Base-by-base conservation (phyloP, 2,888 invertebrate species). In the Auanema sp. region DNA sequence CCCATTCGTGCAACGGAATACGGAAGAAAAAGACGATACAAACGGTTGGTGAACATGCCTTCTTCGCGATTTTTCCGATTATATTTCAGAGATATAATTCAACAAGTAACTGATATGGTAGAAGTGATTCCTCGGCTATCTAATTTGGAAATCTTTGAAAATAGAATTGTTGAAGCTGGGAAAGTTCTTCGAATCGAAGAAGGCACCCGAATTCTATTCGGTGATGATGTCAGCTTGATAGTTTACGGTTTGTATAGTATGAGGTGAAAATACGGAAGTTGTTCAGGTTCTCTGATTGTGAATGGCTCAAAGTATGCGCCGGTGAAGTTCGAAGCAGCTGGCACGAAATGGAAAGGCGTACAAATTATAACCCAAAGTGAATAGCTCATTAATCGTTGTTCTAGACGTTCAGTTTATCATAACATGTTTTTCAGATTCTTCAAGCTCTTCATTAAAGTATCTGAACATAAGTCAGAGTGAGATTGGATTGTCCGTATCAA, bases 381-480 rank as follows among this genome's bases (percentile, higher is more conserved):
- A 52, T 21, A 23, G 18, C 16, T 23, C 21, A 16, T 10, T 50
- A 16, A 50, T 50, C 50, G 16, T 50, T 16, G 18, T 52, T 52
- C 52, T 8, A 52, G 4, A 8, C 2, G 18, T 52, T 52, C 52
- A 18, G n/a, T n/a, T 50, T 50, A n/a, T 16, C 6, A 6, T 23
- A 52, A 18, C 18, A 14, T 18, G 62, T 14, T 62, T 51, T 6
- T 54, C 63, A 11, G 64, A 59, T 8, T 50, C 65, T 2, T 24
- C 10, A 8, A 57, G 44, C 10, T 60, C 60, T 0, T 42, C 49
- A 4, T 57, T 69, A 12, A 43, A 40, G n/a, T 54, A 65, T 44
- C 58, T 64, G 33, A 69, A 67, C 8, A 67, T 72, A 21, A 58
- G 52, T 50, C 65, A 69, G 18, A 58, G 56, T 16, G 65, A 64